phyloP scores from a whole-genome alignment of 2,113 vertebrate genomes.

The Setophaga petechia region DNA sequence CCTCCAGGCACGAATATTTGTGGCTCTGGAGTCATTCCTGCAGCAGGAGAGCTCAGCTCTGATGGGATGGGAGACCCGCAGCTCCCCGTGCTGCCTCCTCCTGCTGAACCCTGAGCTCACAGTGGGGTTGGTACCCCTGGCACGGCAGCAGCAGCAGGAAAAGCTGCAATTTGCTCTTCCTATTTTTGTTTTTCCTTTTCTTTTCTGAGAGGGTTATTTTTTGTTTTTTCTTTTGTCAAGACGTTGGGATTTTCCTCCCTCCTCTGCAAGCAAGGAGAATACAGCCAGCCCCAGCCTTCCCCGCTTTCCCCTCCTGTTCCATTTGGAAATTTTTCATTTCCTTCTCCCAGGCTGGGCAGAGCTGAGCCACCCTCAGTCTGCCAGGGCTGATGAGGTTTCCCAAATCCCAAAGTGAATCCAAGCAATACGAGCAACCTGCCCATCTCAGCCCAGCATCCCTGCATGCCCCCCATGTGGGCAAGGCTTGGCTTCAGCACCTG shows the following conservation, averaged over 20 bases:
- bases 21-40: not conserved
- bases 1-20: fast-evolving
- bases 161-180: not conserved
- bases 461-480: fast-evolving
- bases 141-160: not conserved
- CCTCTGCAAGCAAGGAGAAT: not conserved
- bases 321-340: fast-evolving
- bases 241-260: not conserved
- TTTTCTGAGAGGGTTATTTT: too few species aligned
- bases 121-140: fast-evolving
- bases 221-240: not conserved
- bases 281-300: not conserved
- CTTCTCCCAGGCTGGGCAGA: not conserved
- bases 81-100: not conserved
- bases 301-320: not conserved
- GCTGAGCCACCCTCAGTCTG: not conserved
- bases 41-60: not conserved
- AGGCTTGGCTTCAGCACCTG: too few species aligned
- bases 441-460: not conserved
- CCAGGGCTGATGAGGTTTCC: not conserved
- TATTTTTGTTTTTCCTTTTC: not conserved
- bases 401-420: fast-evolving
- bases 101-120: not conserved
- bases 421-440: not conserved
- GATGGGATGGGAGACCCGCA: not conserved